Conservation (phyloP, 1,140 invertebrate genomes). For the Bombus breviceps region DNA sequence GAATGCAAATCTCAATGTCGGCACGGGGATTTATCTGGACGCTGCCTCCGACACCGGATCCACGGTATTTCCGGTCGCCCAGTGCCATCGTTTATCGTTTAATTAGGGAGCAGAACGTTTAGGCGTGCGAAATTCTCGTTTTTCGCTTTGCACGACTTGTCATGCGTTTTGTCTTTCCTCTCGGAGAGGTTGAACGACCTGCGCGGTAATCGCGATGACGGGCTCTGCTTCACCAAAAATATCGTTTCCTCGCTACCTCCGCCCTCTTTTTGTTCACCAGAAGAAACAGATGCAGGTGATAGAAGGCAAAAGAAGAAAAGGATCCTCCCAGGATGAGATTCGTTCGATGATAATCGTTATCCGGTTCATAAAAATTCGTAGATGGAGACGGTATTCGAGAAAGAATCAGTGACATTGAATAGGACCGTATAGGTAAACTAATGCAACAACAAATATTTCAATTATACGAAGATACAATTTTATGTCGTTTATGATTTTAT, state of each 20-base stretch:
- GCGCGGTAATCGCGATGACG: conserved; percentile 44
- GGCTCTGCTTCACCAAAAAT: conserved; percentile 52
- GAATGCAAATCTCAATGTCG: conserved; percentile 48
- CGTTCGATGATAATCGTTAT: conserved; percentile 15
- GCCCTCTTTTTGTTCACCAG: conserved; percentile 21
- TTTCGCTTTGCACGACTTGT: conserved; percentile 9
- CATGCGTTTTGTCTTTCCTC: neutral
- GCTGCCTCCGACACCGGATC: conserved; percentile 55
- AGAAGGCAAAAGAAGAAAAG: conserved; percentile 9
- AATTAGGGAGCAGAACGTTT: conserved; percentile 59
- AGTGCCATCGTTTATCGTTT: conserved; percentile 56
- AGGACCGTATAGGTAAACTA: neutral
- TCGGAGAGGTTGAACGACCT: conserved; percentile 33
- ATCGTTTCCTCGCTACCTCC: conserved; percentile 55
- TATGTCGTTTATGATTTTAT: too few species aligned
- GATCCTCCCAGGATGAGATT: conserved; percentile 45
- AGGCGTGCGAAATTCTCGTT: conserved; percentile 41
- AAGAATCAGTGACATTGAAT: neutral
- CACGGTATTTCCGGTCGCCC: conserved; percentile 54
- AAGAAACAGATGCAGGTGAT: conserved; percentile 46
- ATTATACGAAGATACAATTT: too few species aligned
- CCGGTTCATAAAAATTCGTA: conserved; percentile 24
- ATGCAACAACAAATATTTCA: too few species aligned
- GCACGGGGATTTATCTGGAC: conserved; percentile 46
- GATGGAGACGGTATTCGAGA: neutral